Conservation (phyloP, 2,797 vertebrate species). For the Melanotaenia nigrans region DNA sequence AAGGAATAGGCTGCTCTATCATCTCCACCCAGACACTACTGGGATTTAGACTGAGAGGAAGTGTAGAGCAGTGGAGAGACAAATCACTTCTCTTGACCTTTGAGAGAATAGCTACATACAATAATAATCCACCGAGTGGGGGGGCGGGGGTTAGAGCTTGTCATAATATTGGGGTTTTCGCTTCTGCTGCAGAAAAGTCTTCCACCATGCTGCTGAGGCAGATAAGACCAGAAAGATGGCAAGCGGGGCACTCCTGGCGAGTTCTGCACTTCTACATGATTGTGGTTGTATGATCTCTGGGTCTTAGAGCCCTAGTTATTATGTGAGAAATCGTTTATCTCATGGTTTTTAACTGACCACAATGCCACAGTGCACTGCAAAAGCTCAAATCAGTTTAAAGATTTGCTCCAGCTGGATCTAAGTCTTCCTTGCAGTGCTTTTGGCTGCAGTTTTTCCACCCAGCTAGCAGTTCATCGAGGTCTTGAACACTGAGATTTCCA, state of each 20-base stretch:
- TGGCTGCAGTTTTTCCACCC: constrained; percentile 32
- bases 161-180: constrained; percentile 51
- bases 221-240: constrained; percentile 45
- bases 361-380: constrained; percentile 17
- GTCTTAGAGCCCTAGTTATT: constrained; percentile 30
- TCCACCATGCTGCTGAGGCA: constrained; percentile 38
- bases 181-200: constrained; percentile 42
- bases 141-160: constrained; percentile 10
- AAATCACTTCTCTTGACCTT: constrained; percentile 78
- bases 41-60: constrained; percentile 66
- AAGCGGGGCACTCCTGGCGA: constrained; percentile 18
- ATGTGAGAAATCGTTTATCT: constrained; percentile 38
- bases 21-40: constrained; percentile 66
- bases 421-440: constrained; percentile 33
- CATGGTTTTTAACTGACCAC: constrained; percentile 34
- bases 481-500: constrained; percentile 55
- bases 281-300: constrained; percentile 29
- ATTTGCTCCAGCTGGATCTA: constrained; percentile 39
- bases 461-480: constrained; percentile 44
- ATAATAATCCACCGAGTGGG: constrained; percentile 64
- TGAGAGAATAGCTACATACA: constrained; percentile 69
- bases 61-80: constrained; percentile 51
- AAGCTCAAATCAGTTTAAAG: constrained; percentile 44
- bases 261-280: constrained; percentile 15
- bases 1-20: constrained; percentile 60